Evolutionary conservation across 2,797 vertebrate genomes (phyloP).

Genomic region (Pogonophryne albipinna): DNA sequence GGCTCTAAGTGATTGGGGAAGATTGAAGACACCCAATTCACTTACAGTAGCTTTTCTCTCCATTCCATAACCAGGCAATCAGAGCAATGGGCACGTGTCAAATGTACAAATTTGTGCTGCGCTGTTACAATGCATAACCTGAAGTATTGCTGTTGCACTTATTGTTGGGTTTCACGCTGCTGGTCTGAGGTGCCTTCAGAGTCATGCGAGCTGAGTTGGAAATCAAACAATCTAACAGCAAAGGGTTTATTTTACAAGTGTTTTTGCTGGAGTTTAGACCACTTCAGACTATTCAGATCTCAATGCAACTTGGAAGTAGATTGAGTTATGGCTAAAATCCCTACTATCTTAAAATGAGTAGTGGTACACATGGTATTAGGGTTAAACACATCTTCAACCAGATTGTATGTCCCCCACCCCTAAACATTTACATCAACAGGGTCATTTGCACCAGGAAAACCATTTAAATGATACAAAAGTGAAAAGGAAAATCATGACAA

Average conservation of each 20-base stretch:
- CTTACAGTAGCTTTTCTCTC: conserved; percentile 90
- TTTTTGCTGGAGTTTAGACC: background rate
- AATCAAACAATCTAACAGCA: background rate
- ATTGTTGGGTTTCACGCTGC: conserved; percentile 11
- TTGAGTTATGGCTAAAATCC: background rate
- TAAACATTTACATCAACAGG: background rate
- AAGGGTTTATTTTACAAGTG: too few relatives aligned
- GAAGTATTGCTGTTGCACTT: conserved; percentile 15
- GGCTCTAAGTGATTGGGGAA: conserved; percentile 94
- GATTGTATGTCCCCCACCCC: background rate
- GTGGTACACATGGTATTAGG: background rate
- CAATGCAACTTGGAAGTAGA: background rate
- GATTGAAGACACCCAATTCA: conserved; percentile 95
- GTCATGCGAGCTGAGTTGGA: background rate
- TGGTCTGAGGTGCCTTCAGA: conserved; percentile 4
- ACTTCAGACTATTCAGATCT: background rate
- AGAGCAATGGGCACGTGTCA: conserved; percentile 85
- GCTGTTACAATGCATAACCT: conserved; percentile 36
- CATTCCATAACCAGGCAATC: conserved; percentile 91
- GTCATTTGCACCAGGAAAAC: background rate
- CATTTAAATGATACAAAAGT: background rate
- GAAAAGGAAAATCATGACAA: too few relatives aligned
- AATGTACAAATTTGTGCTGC: conserved; percentile 52
- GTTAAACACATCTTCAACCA: background rate
- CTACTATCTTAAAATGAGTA: background rate